Conservation (phyloP, 2,797 vertebrate genomes). For the Centropyge bicolor region DNA sequence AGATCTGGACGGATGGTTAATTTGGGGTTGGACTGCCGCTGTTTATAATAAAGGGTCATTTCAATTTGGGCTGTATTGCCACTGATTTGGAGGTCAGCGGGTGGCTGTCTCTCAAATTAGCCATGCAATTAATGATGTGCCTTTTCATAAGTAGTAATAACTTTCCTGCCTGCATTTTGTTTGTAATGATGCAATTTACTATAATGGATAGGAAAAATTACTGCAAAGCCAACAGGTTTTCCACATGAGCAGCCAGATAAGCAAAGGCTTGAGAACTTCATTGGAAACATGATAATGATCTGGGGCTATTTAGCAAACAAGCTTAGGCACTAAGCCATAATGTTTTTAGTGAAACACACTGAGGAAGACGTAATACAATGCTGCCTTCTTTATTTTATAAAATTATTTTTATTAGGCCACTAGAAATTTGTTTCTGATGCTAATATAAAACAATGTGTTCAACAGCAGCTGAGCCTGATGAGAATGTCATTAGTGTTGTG, state of each 20-base stretch:
- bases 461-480: neutral
- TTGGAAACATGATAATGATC: slow-evolving; percentile 27
- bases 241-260: slow-evolving; percentile 44
- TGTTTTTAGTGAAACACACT: neutral
- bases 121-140: slow-evolving; percentile 58
- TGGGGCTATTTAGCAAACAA: slow-evolving; percentile 7
- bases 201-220: slow-evolving; percentile 41
- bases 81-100: slow-evolving; percentile 54
- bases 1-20: slow-evolving; percentile 51
- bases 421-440: neutral
- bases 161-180: slow-evolving; percentile 29
- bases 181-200: slow-evolving; percentile 55
- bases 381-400: neutral
- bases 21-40: slow-evolving; percentile 47
- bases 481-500: neutral
- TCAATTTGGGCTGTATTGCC: slow-evolving; percentile 42
- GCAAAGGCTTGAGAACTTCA: slow-evolving; percentile 34
- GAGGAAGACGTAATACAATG: neutral
- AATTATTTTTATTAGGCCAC: neutral
- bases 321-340: neutral
- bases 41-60: slow-evolving; percentile 59
- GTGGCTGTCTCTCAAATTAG: slow-evolving; percentile 44
- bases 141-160: slow-evolving; percentile 31
- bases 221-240: slow-evolving; percentile 53
- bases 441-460: too few relatives aligned